A percentile compares a stretch with the other conserved stretches of the same genome.
Evolutionary conservation across 1,140 invertebrate genomes (phyloP).

Genomic region (Drosophila equinoxialis): DNA sequence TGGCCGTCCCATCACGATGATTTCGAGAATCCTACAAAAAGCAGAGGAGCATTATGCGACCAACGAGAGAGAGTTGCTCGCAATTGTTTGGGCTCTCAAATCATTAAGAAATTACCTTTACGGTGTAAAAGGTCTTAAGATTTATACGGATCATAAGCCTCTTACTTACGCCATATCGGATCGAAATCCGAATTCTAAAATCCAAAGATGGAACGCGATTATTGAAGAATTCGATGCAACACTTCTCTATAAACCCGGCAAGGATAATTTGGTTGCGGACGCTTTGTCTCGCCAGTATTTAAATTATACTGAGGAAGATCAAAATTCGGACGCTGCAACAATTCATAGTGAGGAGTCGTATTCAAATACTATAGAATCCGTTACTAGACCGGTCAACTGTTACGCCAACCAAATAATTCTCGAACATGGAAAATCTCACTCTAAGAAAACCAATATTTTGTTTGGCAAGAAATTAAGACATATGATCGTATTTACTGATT

Average conservation of each 20-base stretch:
- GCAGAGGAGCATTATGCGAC: no score
- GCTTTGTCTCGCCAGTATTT: background rate
- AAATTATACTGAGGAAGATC: background rate
- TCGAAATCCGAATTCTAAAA: slow-evolving; percentile 1
- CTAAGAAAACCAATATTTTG: background rate
- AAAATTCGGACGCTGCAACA: background rate
- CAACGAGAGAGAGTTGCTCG: no score
- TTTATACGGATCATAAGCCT: background rate
- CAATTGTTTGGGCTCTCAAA: no score
- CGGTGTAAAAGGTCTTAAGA: no score
- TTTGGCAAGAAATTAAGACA: slow-evolving; percentile 1
- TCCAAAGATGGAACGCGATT: background rate
- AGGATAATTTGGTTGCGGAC: background rate
- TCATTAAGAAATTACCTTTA: no score
- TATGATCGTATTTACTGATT: background rate
- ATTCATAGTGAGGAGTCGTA: background rate
- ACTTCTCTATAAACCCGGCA: background rate
- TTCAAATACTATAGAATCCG: background rate
- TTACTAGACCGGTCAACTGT: slow-evolving; percentile 1
- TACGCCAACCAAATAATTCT: background rate
- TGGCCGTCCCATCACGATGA: no score
- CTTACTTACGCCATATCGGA: background rate
- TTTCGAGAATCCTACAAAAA: no score
- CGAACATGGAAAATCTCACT: background rate
- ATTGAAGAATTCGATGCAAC: background rate